Evolutionary conservation across 2,113 vertebrate genomes (phyloP).

Genomic region (Bubalus kerabau): DNA sequence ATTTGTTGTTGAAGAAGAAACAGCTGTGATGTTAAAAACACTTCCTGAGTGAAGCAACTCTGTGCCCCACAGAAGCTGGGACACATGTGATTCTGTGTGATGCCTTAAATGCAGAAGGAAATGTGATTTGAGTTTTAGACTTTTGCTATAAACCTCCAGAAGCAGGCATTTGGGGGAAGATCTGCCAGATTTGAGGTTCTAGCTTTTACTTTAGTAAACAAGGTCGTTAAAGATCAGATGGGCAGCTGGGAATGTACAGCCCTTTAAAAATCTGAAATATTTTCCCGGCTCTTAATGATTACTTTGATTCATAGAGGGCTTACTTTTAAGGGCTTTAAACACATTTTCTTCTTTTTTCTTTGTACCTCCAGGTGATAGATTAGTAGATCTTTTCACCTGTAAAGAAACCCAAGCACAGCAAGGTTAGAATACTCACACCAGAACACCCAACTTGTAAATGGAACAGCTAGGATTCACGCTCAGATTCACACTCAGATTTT

Average conservation of each 20-base stretch:
- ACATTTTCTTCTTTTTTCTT: not conserved
- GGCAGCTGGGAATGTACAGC: not conserved
- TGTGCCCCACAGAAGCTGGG: not conserved
- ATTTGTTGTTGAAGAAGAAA: constrained; percentile 44
- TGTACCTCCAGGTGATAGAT: not conserved
- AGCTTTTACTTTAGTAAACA: not conserved
- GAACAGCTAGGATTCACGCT: not conserved
- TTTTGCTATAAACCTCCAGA: not conserved
- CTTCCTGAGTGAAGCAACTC: not conserved
- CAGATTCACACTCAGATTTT: not conserved
- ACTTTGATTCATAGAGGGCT: not conserved
- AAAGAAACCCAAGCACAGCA: not conserved
- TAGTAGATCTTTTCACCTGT: not conserved
- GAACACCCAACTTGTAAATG: not conserved
- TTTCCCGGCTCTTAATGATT: not conserved
- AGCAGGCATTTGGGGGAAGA: not conserved
- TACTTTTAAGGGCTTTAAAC: not conserved
- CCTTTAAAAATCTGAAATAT: not conserved
- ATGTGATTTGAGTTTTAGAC: not conserved
- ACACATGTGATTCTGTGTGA: not conserved
- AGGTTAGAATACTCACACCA: not conserved
- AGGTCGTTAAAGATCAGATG: not conserved
- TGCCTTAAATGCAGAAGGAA: not conserved
- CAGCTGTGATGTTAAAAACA: not conserved
- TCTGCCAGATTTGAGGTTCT: not conserved